Base-by-base conservation (phyloP, 2,888 invertebrate genomes). In the Acrobasis repandana region DNA sequence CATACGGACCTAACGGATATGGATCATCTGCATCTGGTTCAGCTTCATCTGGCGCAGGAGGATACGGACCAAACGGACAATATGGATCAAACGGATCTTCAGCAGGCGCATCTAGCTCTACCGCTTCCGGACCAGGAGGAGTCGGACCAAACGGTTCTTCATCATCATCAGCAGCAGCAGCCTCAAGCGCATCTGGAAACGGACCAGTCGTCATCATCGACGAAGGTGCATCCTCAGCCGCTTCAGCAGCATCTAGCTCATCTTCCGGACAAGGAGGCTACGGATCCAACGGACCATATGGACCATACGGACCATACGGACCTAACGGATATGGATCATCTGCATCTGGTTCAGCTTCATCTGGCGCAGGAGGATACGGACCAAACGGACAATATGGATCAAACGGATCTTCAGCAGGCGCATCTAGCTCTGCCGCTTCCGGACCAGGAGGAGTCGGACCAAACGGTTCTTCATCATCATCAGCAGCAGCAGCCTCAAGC, bases 341-440 rank as follows among this genome's bases (percentile, higher is more conserved):
- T 34, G 63, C 63, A 18, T 56, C 46, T 10, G 48, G 28, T 14
- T 43, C 56, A n/a, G 46, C 56, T 11, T 43, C 38, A 14, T 15
- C 56, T 11, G 56, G 56, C 2, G 9, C 36, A 16, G 43, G 15
- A 16, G 43, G 15, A 11, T 11, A 36, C 36, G 54, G 54, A 54
- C 36, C 9, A 16, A 11, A 15, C 52, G 20, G 49, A 20, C 20
- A 20, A 38, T 16, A 34, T 36, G 54, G 43, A 56, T 8, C 20
- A 20, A 38, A 34, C 36, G 56, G 56, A 56, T 14, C 50, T 47
- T 64, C 63, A 10, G 67, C 59, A 11, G 61, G 62, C 34, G 63
- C 63, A 18, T 56, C 46, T 10, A 54, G 28, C 28, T 43, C 56
- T 33, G 46, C 56, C 6, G 56, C 38, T 9, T 15, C 56, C 11